Conservation (phyloP, 2,113 vertebrate species). For the Chloropsis hardwickii region DNA sequence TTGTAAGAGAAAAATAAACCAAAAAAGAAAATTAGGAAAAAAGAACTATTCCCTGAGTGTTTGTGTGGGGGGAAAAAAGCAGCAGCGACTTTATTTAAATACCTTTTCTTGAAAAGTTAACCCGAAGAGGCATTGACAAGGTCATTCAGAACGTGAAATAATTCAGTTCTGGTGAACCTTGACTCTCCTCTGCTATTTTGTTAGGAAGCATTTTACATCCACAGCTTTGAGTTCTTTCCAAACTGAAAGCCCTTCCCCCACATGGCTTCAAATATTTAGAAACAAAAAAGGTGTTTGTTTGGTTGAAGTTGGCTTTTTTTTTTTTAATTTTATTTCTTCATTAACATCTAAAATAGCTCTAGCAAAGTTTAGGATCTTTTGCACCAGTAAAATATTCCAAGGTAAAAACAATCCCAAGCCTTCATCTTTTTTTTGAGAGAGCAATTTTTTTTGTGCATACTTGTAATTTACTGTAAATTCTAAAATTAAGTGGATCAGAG, state of each 20-base stretch:
- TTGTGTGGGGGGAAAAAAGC: rapidly evolving
- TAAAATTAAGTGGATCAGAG: neutral
- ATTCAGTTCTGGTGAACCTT: conserved; percentile 40
- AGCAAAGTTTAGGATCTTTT: neutral
- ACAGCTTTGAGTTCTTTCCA: neutral
- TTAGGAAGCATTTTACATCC: conserved; percentile 22
- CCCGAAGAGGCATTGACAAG: conserved; percentile 16
- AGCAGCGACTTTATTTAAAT: neutral
- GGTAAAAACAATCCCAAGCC: neutral
- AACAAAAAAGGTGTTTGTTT: conserved; percentile 52
- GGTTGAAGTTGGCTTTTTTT: neutral
- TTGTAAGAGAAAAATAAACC: neutral
- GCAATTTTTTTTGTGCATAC: neutral
- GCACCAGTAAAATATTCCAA: neutral
- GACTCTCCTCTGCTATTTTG: conserved; percentile 22
- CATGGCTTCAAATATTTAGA: conserved; percentile 48
- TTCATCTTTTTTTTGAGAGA: neutral
- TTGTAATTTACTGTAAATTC: neutral
- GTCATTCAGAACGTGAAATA: conserved; percentile 31
- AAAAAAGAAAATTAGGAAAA: neutral
- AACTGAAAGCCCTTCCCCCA: conserved; percentile 24
- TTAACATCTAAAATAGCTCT: neutral
- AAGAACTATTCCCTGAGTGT: neutral
- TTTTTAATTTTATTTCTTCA: neutral
- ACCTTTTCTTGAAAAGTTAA: conserved; percentile 25